Base-by-base conservation (phyloP, 2,113 vertebrate genomes). In the Etia nguti region DNA sequence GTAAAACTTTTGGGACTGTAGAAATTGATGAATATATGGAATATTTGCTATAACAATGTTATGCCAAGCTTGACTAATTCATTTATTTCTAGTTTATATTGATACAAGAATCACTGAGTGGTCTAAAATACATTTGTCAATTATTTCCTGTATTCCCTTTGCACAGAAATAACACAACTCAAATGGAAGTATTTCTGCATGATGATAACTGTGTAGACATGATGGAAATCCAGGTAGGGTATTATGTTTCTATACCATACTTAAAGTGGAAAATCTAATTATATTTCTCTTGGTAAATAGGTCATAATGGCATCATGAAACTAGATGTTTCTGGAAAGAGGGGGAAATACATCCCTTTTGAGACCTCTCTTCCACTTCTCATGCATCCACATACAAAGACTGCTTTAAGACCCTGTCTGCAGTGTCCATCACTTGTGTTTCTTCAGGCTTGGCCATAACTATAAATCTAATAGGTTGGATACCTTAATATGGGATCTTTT, bases 361-460 rank as follows among this genome's bases (percentile, higher is more conserved):
- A 90, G 80, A 81, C 62, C 8, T 20, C 24, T 52, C 70, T 84
- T 70, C 36, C 34, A 80, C 59, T 22, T 86, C 57, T 77, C 22
- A 52, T 10, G 16, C 7, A 5, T 48, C 15, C 1, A 54, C 75
- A 82, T 10, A 54, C 57, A 77, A 73, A 56, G 60, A 62, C 43
- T 62, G 56, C 10, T 88, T 55, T 65, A 15, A 85, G 90, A 91
- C 81, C 55, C 80, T 68, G 56, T 87, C 48, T 83, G 65, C 56
- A 46, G 81, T 73, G 85, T 89, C 80, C 68, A 85, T 90, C 80
- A 85, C 55, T 82, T 87, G 38, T 18, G 82, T 90, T 87, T 79
- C 79, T 91, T 89, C 54, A 85, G 82, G 77, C 90, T 89, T 68
- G 46, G 87, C 79, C 86, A 77, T 88, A 88, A 92, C 91, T 81